Conservation (phyloP, 2,888 invertebrate genomes). For the Norana najaformis region DNA sequence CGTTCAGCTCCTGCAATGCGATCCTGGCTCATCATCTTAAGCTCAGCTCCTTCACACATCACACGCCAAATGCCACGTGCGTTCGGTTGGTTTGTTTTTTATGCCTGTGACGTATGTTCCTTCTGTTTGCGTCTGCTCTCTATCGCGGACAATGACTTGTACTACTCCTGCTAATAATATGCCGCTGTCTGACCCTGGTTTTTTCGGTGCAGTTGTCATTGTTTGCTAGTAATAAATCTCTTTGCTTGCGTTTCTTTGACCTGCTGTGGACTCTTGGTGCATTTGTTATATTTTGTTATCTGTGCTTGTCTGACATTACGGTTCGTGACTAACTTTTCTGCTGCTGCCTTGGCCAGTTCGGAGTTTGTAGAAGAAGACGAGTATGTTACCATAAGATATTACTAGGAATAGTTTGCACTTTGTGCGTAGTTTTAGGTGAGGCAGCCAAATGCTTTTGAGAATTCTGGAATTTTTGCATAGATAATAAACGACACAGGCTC, state of each 20-base stretch:
- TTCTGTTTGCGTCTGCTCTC: not conserved
- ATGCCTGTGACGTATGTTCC: not conserved
- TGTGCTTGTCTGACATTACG: too few species aligned
- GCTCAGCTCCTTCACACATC: not conserved
- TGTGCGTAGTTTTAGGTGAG: not conserved
- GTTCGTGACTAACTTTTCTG: not conserved
- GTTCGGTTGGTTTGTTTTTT: not conserved
- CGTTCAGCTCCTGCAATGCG: slow-evolving; percentile 94
- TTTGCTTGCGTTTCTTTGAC: not conserved
- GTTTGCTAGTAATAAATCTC: not conserved
- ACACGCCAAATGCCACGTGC: not conserved
- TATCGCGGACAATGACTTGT: not conserved
- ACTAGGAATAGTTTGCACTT: not conserved
- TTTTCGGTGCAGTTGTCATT: not conserved
- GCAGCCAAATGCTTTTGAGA: not conserved
- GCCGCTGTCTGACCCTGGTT: not conserved
- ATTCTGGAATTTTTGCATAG: not conserved
- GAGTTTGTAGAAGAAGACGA: not conserved
- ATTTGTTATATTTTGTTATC: not conserved
- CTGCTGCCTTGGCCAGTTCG: not conserved
- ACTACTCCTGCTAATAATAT: not conserved
- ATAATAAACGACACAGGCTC: not conserved
- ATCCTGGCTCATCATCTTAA: slow-evolving; percentile 67
- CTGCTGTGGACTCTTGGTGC: not conserved
- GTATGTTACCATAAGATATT: not conserved